phyloP scores from a whole-genome alignment of 2,888 invertebrate genomes.

The Melinaea menophilus region DNA sequence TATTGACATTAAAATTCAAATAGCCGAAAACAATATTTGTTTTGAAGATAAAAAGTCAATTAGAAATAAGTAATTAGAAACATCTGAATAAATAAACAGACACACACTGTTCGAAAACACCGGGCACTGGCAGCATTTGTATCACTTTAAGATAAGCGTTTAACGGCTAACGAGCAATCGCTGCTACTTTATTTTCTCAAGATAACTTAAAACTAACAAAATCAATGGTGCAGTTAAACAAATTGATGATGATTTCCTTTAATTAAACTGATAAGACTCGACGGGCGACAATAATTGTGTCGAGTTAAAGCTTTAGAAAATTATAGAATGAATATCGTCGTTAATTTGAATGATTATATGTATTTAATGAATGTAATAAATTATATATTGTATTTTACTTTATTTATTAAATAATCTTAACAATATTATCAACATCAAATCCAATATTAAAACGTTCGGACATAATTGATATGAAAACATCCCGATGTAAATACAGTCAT shows the following conservation, averaged over 20 bases:
- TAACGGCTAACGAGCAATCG: constrained; percentile 40
- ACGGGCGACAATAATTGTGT: constrained; percentile 16
- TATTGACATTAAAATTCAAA: no score
- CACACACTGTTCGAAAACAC: constrained; percentile 27
- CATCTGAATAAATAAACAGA: constrained; percentile 17
- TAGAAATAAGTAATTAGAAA: constrained; percentile 12
- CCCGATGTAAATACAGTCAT: constrained; percentile 19
- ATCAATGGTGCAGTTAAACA: constrained; percentile 40
- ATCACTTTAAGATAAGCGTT: constrained; percentile 36
- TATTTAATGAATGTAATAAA: no score
- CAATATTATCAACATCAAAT: no score
- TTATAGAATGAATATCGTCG: constrained; percentile 13
- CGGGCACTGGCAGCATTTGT: constrained; percentile 32
- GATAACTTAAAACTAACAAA: constrained; percentile 44
- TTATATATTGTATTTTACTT: no score
- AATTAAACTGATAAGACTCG: constrained; percentile 55
- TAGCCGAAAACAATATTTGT: no score
- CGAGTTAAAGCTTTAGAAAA: constrained; percentile 19
- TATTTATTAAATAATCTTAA: no score
- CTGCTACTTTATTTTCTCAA: constrained; percentile 48
- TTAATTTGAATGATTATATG: constrained; percentile 16
- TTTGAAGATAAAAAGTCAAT: no score
- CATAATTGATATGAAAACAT: neutral
- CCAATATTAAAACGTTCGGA: neutral
- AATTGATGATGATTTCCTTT: constrained; percentile 67